Percentiles rank a stretch among this genome's conserved stretches.
phyloP scores from a whole-genome alignment of 1,140 invertebrate species.

The Bilobella aurantiaca region DNA sequence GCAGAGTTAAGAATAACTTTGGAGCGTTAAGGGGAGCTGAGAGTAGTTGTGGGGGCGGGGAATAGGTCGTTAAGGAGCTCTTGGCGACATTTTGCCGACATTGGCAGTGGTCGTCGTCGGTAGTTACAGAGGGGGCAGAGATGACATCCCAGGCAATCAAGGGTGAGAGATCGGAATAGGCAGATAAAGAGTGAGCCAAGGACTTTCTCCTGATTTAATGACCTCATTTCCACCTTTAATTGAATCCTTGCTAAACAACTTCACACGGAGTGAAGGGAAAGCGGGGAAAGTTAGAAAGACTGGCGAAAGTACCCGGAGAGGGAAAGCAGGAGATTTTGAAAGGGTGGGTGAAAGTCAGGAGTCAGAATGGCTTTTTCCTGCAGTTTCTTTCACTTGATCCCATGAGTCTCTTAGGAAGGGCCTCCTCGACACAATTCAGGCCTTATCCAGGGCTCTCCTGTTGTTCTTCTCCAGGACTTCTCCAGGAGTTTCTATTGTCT shows the following conservation, averaged over 20 bases:
- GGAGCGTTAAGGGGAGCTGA: neutral
- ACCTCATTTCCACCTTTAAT: slow-evolving; percentile 8
- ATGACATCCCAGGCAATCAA: neutral
- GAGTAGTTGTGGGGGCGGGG: neutral
- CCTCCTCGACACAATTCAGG: neutral
- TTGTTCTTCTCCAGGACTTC: neutral
- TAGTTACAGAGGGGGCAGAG: neutral
- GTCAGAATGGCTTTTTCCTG: neutral
- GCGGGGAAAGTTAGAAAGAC: too few species aligned
- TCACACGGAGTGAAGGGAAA: neutral
- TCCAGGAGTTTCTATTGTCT: neutral
- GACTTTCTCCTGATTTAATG: neutral
- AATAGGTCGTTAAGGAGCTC: neutral
- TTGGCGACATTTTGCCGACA: too few species aligned
- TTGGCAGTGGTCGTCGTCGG: too few species aligned
- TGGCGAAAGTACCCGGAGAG: too few species aligned
- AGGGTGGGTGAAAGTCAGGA: neutral
- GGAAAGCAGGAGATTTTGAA: too few species aligned
- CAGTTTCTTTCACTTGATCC: slow-evolving; percentile 1
- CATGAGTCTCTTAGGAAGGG: neutral
- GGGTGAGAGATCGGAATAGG: neutral
- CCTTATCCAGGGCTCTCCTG: neutral
- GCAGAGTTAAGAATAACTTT: too few species aligned
- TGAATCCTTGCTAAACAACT: neutral
- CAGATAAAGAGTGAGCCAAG: neutral